A percentile compares a stretch with the other conserved stretches of the same genome.
These are phyloP conservation scores for Prochilodus magdalenae DNA, from an alignment of 2,113 vertebrate genomes.

Conservation along the genomic window DNA sequence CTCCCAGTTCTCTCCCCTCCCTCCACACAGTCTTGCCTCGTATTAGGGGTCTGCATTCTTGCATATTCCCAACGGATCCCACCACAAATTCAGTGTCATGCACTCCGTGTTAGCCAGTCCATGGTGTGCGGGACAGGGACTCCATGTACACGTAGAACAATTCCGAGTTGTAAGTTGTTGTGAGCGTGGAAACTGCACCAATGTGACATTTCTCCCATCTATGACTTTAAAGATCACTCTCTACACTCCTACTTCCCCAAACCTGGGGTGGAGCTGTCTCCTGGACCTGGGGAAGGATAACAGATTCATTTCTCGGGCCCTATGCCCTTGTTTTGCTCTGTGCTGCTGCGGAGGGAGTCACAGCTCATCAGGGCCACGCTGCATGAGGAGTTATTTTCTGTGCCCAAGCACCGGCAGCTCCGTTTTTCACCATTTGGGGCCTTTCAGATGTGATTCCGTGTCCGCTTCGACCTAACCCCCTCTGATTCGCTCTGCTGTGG, in stretches of 20 bases:
- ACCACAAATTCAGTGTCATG: too few relatives aligned
- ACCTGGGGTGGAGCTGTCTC: neutral
- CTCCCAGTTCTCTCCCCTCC: too few relatives aligned
- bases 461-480: conserved; percentile 25
- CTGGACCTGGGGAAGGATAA: neutral
- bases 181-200: too few relatives aligned
- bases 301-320: conserved; percentile 61
- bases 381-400: conserved; percentile 25
- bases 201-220: too few relatives aligned
- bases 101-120: too few relatives aligned
- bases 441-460: conserved; percentile 31
- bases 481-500: conserved; percentile 4
- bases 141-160: too few relatives aligned
- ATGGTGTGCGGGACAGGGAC: too few relatives aligned
- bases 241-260: neutral
- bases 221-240: too few relatives aligned
- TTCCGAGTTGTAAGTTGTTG: too few relatives aligned
- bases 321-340: conserved; percentile 50
- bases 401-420: neutral
- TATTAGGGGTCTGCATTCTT: too few relatives aligned
- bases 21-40: too few relatives aligned
- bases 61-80: too few relatives aligned
- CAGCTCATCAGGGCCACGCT: conserved; percentile 38
- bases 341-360: conserved; percentile 22
- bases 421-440: conserved; percentile 36